phyloP scores from a whole-genome alignment of 2,797 vertebrate species.

The Coluber constrictor region DNA sequence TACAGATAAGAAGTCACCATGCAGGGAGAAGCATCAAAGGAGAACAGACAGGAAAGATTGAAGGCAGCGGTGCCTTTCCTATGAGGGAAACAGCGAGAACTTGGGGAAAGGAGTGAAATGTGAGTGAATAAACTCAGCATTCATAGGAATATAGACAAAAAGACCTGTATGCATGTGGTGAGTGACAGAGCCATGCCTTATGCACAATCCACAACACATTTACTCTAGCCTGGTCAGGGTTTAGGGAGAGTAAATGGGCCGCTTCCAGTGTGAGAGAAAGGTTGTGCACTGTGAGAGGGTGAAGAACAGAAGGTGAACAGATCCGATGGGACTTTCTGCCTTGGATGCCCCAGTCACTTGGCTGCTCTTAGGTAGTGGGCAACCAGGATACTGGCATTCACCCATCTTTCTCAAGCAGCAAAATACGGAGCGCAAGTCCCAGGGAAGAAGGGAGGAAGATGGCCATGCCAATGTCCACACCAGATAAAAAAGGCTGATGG shows the following conservation, averaged over 20 bases:
- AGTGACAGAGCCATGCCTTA: not conserved
- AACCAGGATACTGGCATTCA: not conserved
- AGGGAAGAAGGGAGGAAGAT: not conserved
- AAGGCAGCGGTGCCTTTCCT: not conserved
- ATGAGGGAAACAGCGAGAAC: too few species aligned
- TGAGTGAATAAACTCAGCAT: not conserved
- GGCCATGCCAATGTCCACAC: not conserved
- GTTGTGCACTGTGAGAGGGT: not conserved
- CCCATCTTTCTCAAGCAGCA: not conserved
- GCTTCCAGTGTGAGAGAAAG: not conserved
- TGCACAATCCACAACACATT: not conserved
- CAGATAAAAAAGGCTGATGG: too few species aligned
- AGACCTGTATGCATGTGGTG: not conserved
- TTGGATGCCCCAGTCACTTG: too few species aligned
- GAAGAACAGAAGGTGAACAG: not conserved
- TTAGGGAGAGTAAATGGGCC: too few species aligned
- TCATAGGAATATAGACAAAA: not conserved
- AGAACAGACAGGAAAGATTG: not conserved
- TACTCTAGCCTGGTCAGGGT: not conserved
- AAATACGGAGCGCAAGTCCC: not conserved
- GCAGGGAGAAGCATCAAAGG: not conserved
- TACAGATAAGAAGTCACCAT: not conserved
- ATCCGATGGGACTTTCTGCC: not conserved
- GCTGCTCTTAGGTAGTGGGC: not conserved
- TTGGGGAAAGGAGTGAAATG: not conserved